Evolutionary conservation across 2,888 invertebrate genomes (phyloP), one percentile per base, ranked within the genome.

Genomic region (Drosophila neotestacea): DNA sequence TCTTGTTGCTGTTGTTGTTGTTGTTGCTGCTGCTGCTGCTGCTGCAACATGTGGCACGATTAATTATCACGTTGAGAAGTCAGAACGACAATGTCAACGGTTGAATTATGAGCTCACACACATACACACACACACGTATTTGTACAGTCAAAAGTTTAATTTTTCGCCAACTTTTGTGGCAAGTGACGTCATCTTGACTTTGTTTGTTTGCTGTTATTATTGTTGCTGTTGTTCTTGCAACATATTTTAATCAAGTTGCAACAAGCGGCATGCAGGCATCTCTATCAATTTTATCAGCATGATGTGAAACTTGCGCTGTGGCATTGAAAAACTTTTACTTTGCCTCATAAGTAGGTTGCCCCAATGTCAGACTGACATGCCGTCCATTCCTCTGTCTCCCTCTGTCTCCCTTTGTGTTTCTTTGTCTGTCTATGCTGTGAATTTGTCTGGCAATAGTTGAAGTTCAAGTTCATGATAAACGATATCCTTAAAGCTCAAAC

Each of bases 241-340:
- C 50, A 61, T 58, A 65, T 55, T 67, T 69, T 63, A 60, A 70
- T 70, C 64, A 52, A 56, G 30, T 48, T 38, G 68, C 70, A 61
- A 51, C 64, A 42, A 32, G 44, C 32, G 39, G 36, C 46, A 44
- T 11, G 38, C 1, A 6, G 34, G 50, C 61, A 66, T 50, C 58
- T 36, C 58, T 30, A 72, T 71, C 67, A 74, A 70, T 52, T 70
- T 60, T 70, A 75, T 75, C 67, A 58, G 36, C 65, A 64, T 32
- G 44, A 54, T 27, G 44, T n/a, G 62, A 64, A 81, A 77, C 66
- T 81, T 75, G 72, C 44, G 70, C 48, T 66, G 68, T 70, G 85
- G 70, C 85, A 85, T 83, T 84, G 85, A 83, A 81, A 83, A 83
- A 81, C 70, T 81, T 85, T 81, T 76, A 65, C 74, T 83, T 73